phyloP scores from a whole-genome alignment of 2,797 vertebrate species.

The Dromococcyx pavoninus region DNA sequence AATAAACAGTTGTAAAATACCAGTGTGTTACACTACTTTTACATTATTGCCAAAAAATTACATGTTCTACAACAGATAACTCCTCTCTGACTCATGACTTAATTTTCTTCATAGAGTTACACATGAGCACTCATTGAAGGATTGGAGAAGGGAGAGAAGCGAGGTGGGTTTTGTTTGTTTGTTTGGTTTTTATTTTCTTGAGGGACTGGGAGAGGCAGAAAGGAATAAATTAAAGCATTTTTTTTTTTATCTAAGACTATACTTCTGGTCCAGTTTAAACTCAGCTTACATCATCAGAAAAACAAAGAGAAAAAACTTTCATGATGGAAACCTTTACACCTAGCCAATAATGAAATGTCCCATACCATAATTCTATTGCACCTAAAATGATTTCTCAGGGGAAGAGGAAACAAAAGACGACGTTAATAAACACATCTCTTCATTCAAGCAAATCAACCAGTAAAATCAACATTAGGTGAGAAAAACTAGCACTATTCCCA shows the following conservation, averaged over 20 bases:
- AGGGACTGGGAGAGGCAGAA: not conserved
- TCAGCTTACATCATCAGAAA: not conserved
- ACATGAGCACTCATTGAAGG: not conserved
- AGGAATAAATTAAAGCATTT: not conserved
- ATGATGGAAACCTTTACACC: not conserved
- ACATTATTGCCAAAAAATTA: not conserved
- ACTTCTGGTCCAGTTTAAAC: not conserved
- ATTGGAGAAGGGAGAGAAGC: not conserved
- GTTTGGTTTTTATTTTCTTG: not conserved
- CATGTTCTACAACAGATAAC: not conserved
- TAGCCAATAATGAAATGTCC: not conserved
- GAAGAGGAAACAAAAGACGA: not conserved
- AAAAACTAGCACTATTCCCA: not conserved
- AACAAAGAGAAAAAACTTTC: not conserved
- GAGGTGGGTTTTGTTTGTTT: not conserved
- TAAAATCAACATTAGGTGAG: not conserved
- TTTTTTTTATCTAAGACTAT: conserved; percentile 31
- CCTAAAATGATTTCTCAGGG: not conserved
- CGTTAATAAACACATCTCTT: not conserved
- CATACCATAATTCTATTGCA: not conserved
- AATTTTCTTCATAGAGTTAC: not conserved
- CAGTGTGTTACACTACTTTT: not conserved
- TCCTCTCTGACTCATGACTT: not conserved
- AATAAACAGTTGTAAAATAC: not conserved
- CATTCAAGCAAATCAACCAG: not conserved